Conservation (phyloP, 1,140 invertebrate genomes). For the Drosophila sechellia region DNA sequence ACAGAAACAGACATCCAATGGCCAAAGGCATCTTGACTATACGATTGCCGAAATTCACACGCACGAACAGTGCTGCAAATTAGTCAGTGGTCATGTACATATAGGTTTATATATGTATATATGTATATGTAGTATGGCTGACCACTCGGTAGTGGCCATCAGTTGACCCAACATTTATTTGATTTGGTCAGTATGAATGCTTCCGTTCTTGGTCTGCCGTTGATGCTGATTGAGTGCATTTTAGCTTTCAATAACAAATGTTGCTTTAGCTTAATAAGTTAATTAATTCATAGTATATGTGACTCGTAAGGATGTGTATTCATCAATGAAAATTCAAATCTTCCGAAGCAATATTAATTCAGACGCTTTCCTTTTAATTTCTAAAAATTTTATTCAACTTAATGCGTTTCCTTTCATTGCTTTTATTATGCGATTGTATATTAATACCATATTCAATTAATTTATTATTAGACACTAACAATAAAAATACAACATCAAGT, state of each 20-base stretch:
- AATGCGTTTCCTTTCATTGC: not conserved
- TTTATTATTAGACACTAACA: constrained; percentile 2
- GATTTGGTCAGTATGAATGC: constrained; percentile 53
- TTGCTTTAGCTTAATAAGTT: constrained; percentile 36
- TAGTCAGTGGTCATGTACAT: constrained; percentile 47
- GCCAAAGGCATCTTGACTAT: constrained; percentile 5
- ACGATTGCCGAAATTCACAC: constrained; percentile 55
- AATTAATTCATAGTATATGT: constrained; percentile 27
- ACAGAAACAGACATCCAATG: not conserved
- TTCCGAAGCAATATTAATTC: not conserved
- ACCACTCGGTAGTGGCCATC: constrained; percentile 20
- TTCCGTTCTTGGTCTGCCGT: constrained; percentile 35
- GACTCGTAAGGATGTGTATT: constrained; percentile 2
- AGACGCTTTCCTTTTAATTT: too few relatives aligned
- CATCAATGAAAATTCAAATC: constrained; percentile 25
- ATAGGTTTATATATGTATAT: not conserved
- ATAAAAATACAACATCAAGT: not conserved
- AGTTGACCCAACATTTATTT: constrained; percentile 46
- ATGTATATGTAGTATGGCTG: constrained; percentile 1
- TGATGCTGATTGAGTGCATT: constrained; percentile 68
- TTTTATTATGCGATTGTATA: not conserved
- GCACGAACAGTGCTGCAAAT: constrained; percentile 76
- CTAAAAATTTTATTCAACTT: not conserved
- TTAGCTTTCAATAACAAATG: constrained; percentile 37
- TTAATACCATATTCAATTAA: constrained; percentile 3